phyloP scores from a whole-genome alignment of 2,113 vertebrate species.

The Paralichthys olivaceus region DNA sequence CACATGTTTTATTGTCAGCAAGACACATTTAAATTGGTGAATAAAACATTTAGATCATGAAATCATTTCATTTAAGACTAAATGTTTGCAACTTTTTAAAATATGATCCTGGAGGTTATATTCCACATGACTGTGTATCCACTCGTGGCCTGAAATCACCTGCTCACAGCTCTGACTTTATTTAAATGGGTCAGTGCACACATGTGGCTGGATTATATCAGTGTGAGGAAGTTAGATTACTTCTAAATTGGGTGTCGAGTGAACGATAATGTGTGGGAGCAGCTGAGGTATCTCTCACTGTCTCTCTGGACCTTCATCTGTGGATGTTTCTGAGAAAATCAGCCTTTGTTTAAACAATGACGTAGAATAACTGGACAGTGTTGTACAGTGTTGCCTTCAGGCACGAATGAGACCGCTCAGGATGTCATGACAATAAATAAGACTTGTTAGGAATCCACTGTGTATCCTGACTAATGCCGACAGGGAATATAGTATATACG shows the following conservation, averaged over 20 bases:
- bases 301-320: slow-evolving; percentile 45
- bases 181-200: slow-evolving; percentile 24
- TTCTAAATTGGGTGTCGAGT: slow-evolving; percentile 32
- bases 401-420: slow-evolving; percentile 44
- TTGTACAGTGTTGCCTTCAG: slow-evolving; percentile 29
- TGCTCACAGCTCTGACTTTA: slow-evolving; percentile 27
- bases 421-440: slow-evolving; percentile 59
- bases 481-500: not conserved
- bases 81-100: not conserved
- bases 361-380: slow-evolving; percentile 19
- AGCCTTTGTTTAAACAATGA: slow-evolving; percentile 72
- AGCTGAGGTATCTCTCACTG: slow-evolving; percentile 30
- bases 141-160: not conserved
- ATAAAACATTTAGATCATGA: not conserved
- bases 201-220: slow-evolving; percentile 43
- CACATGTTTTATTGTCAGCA: too few relatives aligned
- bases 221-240: not conserved
- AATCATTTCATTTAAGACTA: not conserved
- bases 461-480: not conserved
- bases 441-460: not conserved
- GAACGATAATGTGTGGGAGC: slow-evolving; percentile 26
- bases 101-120: not conserved
- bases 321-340: slow-evolving; percentile 62
- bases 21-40: too few relatives aligned
- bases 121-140: not conserved